Base-by-base conservation (phyloP, 2,888 invertebrate genomes). In the Lasioglossum calceatum region DNA sequence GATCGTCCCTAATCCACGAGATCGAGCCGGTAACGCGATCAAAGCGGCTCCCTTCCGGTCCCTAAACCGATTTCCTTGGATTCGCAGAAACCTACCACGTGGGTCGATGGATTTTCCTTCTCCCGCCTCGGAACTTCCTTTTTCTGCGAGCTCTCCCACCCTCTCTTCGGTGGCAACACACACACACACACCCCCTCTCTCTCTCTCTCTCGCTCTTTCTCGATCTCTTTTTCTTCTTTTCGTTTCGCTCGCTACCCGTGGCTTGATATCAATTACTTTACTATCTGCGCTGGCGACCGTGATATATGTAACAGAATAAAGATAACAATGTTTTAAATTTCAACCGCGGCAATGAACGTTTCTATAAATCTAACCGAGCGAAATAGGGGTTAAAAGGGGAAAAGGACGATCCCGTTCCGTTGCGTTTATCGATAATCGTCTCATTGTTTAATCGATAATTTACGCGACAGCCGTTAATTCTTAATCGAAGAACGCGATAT, bases 21-120 rank as follows among this genome's bases (percentile, higher is more conserved):
- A 91, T 92, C 91, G 92, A 92, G 89, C 89, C 91, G 91, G 90
- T 92, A 93, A 93, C 91, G 91, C 86, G 92, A 92, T 93, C 92
- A 93, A 92, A 91, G 91, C 88, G 85, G 87, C 90, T 89, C 88
- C 85, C 90, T 90, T 89, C 89, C 92, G 89, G 87, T 88, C 90
- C 85, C 91, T 93, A 92, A 93, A 93, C 91, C 89, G 90, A 93
- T 93, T 93, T 92, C 88, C 88, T 85, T 85, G 83, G 87, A 91
- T 87, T 88, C 84, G 84, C 73, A 85, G 91, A 90, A 91, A 90
- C 89, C 88, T 89, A 88, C 86, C 89, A 82, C 82, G 86, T 87
- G 85, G 83, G 74, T 86, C 86, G 86, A 88, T 87, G 83, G 84
- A 82, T 84, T 85, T 88, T 85, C 72, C 84, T 86, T 84, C 82